Evolutionary conservation across 2,113 vertebrate species (phyloP), one percentile per base, ranked within the genome.

Genomic region (Chloropsis cyanopogon): DNA sequence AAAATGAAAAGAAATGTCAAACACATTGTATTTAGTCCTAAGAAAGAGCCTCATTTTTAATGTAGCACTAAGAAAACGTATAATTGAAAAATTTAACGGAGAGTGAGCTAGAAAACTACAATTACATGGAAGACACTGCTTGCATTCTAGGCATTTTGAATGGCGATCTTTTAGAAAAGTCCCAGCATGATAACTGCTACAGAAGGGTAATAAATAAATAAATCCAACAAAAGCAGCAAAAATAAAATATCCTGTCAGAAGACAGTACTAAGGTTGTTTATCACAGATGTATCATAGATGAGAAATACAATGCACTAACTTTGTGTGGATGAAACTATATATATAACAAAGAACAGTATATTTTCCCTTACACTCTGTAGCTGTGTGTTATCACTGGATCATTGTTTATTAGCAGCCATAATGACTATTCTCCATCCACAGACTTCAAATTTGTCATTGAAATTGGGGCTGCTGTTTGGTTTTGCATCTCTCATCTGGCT

Each of bases 11-110:
- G 24, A 81, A 85, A 52, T 37, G 9, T 68, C 52, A 92, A 59
- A 64, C 9, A 53, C 4, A 59, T 79, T 26, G 17, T 44, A 83
- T 64, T 86, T 84, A 49, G 37, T 49, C 37, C 37, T 49, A 82
- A n/a, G n/a, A 65, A 91, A 75, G 6, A 41, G 2, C 3, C 33
- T 53, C 1, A 33, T 71, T 82, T 89, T 92, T 54, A 88, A 60
- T 37, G 17, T 35, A 65, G 2, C 8, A 21, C 6, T 49, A 87
- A 63, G 29, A 33, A 75, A 65, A 77, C 54, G 2, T 49, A 42
- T 60, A 92, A 76, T 29, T 84, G 53, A 93, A 75, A 80, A 86
- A 82, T 35, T 66, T 87, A 91, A 64, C 39, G 42, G 37, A 56
- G 6, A 70, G 10, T 57, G 17, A 86, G 17, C 19, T 71, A 86